Evolutionary conservation across 2,113 vertebrate genomes (phyloP), one percentile per base, ranked within the genome.

Genomic region (Zootoca vivipara): DNA sequence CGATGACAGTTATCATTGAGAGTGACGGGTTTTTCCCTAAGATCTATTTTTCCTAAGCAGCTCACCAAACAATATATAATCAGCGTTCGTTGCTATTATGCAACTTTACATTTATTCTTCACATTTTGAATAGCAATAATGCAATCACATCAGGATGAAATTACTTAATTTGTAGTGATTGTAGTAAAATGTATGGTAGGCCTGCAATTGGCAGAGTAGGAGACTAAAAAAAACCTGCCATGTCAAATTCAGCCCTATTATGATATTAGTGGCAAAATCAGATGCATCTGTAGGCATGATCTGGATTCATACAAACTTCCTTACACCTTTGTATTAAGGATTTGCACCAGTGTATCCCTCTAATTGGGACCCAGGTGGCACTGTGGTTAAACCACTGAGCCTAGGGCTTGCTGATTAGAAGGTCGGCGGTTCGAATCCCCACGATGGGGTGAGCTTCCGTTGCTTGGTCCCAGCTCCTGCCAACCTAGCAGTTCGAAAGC

Each of bases 31-130:
- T 46, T 46, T 83, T 69, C 46, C 15, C 38, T 69, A 69, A 58
- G 35, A 69, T n/a, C 38, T 28, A 10, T 67, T 67, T 67, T 33
- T 9, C 18, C 22, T 8, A 38, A 38, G 20, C 35, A 67, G 33
- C 13, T 69, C 82, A 46, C 22, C 46, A 83, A 83, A 83, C 62
- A 83, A 83, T 82, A 42, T 26, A 46, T 24, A 83, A 83, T 83
- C 82, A 83, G 46, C 28, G 38, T 46, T 69, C 12, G 15, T 46
- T 69, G 28, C 69, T 26, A 83, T 83, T 69, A 42, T 16, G 38
- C 16, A 46, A 40, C 38, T 69, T 69, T 46, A 82, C 42, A 82
- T 42, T 69, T 42, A 67, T 12, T 64, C 38, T 83, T 70, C 82
- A 69, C 38, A 69, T 46, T 70, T 83, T 70, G 64, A 70, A 69